Conservation (phyloP, 2,113 vertebrate species). For the Prionailurus bengalensis region DNA sequence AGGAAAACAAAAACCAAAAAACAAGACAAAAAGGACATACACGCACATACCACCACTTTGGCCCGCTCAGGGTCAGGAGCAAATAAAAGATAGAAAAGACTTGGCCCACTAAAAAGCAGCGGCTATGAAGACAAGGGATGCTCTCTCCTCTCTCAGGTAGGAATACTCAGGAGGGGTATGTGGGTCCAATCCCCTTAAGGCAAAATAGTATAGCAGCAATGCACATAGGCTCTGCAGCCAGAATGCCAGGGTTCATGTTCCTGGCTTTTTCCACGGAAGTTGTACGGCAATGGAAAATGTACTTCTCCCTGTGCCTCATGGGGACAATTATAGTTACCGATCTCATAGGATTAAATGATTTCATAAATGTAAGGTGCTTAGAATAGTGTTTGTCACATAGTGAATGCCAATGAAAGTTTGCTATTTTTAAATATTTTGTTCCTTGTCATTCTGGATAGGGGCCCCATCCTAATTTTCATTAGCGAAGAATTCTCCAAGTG, state of each 20-base stretch:
- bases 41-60: background rate
- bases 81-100: background rate
- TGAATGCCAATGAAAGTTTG: background rate
- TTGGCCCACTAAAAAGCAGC: background rate
- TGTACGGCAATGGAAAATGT: background rate
- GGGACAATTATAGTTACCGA: background rate
- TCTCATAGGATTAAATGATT: background rate
- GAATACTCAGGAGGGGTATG: background rate
- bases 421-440: constrained; percentile 30
- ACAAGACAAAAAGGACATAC: background rate
- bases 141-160: background rate
- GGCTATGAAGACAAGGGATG: background rate
- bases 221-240: background rate
- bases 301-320: background rate
- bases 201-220: background rate
- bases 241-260: background rate
- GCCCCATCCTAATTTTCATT: background rate
- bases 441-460: background rate
- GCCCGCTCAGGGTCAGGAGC: background rate
- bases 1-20: no score
- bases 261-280: background rate
- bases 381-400: background rate
- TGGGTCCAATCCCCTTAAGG: background rate
- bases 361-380: background rate
- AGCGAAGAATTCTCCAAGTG: background rate